Percentiles rank a stretch among this genome's conserved stretches.
phyloP scores from a whole-genome alignment of 1,140 invertebrate species.

The Caerostris extrusa region DNA sequence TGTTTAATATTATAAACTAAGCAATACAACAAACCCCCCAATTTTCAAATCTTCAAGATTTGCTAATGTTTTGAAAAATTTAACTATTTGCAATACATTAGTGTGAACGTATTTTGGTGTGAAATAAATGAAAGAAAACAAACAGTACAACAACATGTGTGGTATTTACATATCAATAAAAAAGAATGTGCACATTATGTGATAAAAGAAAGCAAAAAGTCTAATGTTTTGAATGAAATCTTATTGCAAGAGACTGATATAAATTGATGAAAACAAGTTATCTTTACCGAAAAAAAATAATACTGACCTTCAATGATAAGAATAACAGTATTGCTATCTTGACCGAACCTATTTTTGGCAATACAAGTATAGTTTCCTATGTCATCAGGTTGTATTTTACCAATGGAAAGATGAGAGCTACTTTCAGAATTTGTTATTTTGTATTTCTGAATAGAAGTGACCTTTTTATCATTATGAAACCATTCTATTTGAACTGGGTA shows the following conservation, averaged over 20 bases:
- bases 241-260: neutral
- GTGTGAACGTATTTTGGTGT: too few relatives aligned
- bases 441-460: neutral
- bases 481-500: constrained; percentile 41
- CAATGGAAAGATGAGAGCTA: constrained; percentile 59
- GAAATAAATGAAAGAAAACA: too few relatives aligned
- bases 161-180: neutral
- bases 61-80: too few relatives aligned
- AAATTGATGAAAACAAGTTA: neutral
- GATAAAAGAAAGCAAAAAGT: neutral
- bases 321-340: constrained; percentile 7
- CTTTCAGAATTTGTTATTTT: constrained; percentile 5
- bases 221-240: neutral
- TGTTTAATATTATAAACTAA: too few relatives aligned
- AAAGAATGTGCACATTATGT: neutral
- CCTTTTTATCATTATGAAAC: constrained; percentile 23
- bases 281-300: neutral
- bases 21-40: too few relatives aligned
- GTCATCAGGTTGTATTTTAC: constrained; percentile 11
- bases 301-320: constrained; percentile 41
- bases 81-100: too few relatives aligned
- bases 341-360: constrained; percentile 12
- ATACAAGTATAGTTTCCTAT: constrained; percentile 64
- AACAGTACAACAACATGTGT: neutral
- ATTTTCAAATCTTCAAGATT: too few relatives aligned